Evolutionary conservation across 2,888 invertebrate species (phyloP).

Genomic region (Trichopria drosophilae): DNA sequence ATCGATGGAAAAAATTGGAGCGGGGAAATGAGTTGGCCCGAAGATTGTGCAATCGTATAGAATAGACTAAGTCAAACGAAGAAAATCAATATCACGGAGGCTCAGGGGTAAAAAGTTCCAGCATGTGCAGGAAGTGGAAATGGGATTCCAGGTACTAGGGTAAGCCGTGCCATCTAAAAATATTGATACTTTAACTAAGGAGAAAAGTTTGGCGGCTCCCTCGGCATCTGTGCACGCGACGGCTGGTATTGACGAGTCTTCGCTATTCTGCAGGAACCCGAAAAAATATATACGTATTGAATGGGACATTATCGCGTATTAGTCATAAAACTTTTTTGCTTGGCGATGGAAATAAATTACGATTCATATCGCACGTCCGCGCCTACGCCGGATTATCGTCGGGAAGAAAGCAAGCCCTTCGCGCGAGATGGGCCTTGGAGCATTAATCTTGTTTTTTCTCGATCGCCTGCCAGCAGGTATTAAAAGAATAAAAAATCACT

Average conservation of each 20-base stretch:
- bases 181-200: conserved; percentile 55
- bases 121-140: conserved; percentile 37
- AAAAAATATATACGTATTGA: conserved; percentile 42
- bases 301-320: conserved; percentile 52
- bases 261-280: conserved; percentile 45
- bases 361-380: conserved; percentile 41
- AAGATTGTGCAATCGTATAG: too few relatives aligned
- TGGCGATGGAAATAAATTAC: conserved; percentile 42
- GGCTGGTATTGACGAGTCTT: conserved; percentile 51
- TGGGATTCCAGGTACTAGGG: conserved; percentile 45
- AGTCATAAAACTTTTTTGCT: conserved; percentile 48
- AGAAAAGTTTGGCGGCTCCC: conserved; percentile 46
- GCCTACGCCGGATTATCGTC: conserved; percentile 38
- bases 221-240: conserved; percentile 42
- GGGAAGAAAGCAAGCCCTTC: too few relatives aligned
- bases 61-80: too few relatives aligned
- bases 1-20: too few relatives aligned
- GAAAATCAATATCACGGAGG: conserved; percentile 43
- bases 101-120: neutral
- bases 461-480: neutral
- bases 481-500: too few relatives aligned
- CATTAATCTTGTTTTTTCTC: conserved; percentile 12
- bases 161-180: conserved; percentile 48
- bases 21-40: too few relatives aligned
- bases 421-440: neutral